Evolutionary conservation across 2,113 vertebrate species (phyloP).

Genomic region (Alethe castanea): DNA sequence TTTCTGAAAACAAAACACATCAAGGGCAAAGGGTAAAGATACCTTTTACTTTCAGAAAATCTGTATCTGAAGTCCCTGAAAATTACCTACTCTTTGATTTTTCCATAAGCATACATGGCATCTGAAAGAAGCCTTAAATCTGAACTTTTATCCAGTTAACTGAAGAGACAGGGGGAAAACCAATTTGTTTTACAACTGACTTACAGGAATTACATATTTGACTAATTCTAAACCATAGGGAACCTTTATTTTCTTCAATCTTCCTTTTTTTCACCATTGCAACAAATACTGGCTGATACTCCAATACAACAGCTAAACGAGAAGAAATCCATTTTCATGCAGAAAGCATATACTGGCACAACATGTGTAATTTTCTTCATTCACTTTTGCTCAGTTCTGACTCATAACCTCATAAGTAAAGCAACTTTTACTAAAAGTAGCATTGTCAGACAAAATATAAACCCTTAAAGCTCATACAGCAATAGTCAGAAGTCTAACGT

Average conservation of each 20-base stretch:
- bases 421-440: neutral
- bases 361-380: neutral
- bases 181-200: neutral
- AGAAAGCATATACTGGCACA: neutral
- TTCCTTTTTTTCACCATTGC: neutral
- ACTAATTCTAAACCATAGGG: neutral
- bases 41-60: neutral
- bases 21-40: neutral
- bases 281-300: neutral
- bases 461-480: neutral
- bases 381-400: neutral
- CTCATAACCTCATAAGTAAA: neutral
- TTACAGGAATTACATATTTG: neutral
- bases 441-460: neutral
- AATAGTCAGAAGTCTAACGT: neutral
- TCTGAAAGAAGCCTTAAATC: neutral
- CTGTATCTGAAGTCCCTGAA: neutral
- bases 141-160: neutral
- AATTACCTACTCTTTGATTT: neutral
- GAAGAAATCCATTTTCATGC: neutral
- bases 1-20: neutral
- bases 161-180: neutral
- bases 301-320: neutral
- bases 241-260: neutral
- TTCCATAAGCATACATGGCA: neutral